Percentiles rank a stretch among this genome's conserved stretches.
These are phyloP conservation scores for Gallinago nigripennis DNA, from an alignment of 2,797 vertebrate species.

Conservation along the genomic window DNA sequence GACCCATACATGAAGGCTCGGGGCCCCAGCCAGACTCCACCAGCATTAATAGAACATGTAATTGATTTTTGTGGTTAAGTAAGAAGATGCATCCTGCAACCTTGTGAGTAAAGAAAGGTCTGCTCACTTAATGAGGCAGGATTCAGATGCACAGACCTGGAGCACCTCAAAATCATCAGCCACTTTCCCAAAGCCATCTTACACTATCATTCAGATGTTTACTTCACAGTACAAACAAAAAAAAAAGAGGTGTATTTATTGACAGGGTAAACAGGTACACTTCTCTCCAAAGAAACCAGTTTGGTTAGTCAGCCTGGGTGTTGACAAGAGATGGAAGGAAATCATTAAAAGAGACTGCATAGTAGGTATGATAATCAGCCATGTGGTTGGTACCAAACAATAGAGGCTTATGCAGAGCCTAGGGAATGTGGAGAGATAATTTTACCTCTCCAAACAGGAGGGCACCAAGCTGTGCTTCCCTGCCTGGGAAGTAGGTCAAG, in stretches of 20 bases:
- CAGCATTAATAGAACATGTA: neutral
- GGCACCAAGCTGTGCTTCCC: constrained; percentile 31
- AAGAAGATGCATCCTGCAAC: neutral
- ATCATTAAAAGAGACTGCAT: constrained; percentile 44
- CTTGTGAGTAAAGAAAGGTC: neutral
- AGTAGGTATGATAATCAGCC: constrained; percentile 55
- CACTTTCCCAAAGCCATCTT: neutral
- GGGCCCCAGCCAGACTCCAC: neutral
- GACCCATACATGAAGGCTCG: fast-evolving
- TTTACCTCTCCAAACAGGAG: constrained; percentile 57
- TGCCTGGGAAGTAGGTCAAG: constrained; percentile 70
- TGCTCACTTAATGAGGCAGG: neutral
- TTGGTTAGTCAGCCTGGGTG: constrained; percentile 62
- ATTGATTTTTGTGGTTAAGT: neutral
- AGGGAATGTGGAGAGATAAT: constrained; percentile 47
- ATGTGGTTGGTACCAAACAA: constrained; percentile 42
- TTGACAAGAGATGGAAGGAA: constrained; percentile 58
- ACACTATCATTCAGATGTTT: neutral
- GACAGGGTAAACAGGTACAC: constrained; percentile 15
- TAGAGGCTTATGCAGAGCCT: constrained; percentile 10
- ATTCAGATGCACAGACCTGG: neutral
- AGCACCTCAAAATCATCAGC: neutral
- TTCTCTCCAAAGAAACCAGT: constrained; percentile 49
- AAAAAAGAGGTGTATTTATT: neutral
- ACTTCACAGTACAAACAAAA: neutral